Conservation (phyloP, 2,797 vertebrate genomes). For the Darevskia mixta region DNA sequence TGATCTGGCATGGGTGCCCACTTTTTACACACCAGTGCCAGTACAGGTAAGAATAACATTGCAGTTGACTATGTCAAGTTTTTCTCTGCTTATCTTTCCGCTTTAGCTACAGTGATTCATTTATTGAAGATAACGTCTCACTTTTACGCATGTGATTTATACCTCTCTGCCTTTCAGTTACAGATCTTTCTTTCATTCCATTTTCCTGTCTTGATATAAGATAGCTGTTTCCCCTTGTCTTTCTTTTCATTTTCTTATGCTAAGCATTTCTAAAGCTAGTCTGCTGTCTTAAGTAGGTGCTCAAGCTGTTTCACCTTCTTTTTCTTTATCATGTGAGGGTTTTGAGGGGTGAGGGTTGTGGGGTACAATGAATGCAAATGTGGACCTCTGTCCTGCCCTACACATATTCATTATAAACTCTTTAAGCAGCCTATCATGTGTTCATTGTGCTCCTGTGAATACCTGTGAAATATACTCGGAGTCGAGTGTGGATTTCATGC, state of each 20-base stretch:
- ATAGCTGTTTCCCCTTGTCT: background rate
- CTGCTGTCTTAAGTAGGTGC: background rate
- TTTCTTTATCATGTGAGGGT: too few relatives aligned
- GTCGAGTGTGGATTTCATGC: too few relatives aligned
- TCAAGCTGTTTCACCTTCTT: background rate
- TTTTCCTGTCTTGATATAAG: background rate
- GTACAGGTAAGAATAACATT: background rate
- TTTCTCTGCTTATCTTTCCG: background rate
- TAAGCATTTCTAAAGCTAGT: background rate
- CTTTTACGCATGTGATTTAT: background rate
- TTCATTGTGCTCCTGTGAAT: background rate
- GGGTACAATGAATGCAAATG: too few relatives aligned
- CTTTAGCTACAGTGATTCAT: background rate
- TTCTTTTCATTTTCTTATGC: background rate
- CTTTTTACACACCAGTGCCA: too few relatives aligned
- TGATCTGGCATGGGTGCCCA: too few relatives aligned
- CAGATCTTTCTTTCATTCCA: background rate
- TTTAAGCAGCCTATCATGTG: background rate
- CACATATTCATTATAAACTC: background rate
- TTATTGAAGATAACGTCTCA: background rate
- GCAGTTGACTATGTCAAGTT: too few relatives aligned
- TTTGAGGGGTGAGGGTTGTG: too few relatives aligned
- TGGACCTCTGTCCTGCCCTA: background rate
- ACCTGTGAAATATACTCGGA: too few relatives aligned
- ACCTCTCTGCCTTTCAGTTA: background rate